Evolutionary conservation across 1,140 invertebrate species (phyloP), one percentile per base, ranked within the genome.

Genomic region (Condylostylus longicornis): DNA sequence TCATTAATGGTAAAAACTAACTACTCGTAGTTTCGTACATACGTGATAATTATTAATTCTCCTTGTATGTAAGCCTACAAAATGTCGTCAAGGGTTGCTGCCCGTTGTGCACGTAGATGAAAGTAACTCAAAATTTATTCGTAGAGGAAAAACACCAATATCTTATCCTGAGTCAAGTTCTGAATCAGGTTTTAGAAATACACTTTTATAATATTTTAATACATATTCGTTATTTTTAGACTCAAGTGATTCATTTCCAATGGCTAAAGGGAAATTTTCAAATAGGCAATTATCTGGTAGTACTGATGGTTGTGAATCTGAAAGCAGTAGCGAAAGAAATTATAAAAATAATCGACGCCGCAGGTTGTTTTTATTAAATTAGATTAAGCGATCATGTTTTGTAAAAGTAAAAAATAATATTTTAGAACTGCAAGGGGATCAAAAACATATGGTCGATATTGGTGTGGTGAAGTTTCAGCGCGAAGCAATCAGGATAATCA

Each of bases 401-500:
- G n/a, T n/a, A n/a, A n/a, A n/a, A n/a, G n/a, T n/a, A n/a, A n/a
- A n/a, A n/a, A n/a, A n/a, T n/a, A n/a, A n/a, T n/a, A n/a, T n/a
- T n/a, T n/a, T n/a, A n/a, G n/a, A n/a, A n/a, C n/a, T n/a, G n/a
- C n/a, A n/a, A 53, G 54, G 8, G 45, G 53, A 17, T 41, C 51
- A 20, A 54, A 56, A 35, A 46, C 48, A 5, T 49, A 51, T 18
- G 66, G 63, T 17, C 66, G 74, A 28, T 68, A 74, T 43, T 87
- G 83, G 83, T 75, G 72, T 37, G 51, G 69, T 7, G 74, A 79
- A 41, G 62, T 79, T 29, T 79, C 76, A 2, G 74, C 79, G 18
- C 68, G 82, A 41, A 82, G 76, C 48, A 87, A 87, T 62, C 83
- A 87, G 56, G 82, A 87, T 53, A 76, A 79, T 47, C 83, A 86